Conservation (phyloP, 2,888 invertebrate species). For the Polydrusus cervinus region DNA sequence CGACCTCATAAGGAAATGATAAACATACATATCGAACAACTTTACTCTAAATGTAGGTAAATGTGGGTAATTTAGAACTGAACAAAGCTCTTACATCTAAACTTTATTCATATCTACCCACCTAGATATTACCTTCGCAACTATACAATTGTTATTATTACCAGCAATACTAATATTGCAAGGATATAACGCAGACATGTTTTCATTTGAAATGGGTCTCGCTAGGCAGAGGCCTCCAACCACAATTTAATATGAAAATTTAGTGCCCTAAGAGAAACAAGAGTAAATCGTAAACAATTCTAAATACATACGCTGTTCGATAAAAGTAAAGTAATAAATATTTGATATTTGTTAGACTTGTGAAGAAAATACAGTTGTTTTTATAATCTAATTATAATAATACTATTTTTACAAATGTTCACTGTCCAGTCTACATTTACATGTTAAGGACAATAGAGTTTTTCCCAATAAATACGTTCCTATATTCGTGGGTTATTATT, state of each 20-base stretch:
- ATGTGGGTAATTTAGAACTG: not conserved
- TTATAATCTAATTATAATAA: too few relatives aligned
- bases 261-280: conserved; percentile 37
- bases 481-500: too few relatives aligned
- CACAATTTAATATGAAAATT: conserved; percentile 45
- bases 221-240: conserved; percentile 30
- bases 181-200: conserved; percentile 37
- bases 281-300: conserved; percentile 27
- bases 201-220: conserved; percentile 45
- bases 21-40: not conserved
- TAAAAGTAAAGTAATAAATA: too few relatives aligned
- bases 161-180: conserved; percentile 45
- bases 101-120: conserved; percentile 33
- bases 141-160: conserved; percentile 47
- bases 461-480: too few relatives aligned
- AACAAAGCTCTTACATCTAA: not conserved
- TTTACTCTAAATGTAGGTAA: too few relatives aligned
- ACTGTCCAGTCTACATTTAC: too few relatives aligned
- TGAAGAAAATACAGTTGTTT: too few relatives aligned
- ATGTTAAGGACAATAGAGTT: too few relatives aligned
- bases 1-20: not conserved
- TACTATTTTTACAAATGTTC: too few relatives aligned
- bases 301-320: not conserved
- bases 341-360: too few relatives aligned
- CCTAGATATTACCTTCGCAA: conserved; percentile 33